These are phyloP conservation scores for Gastrophysa polygoni DNA, from an alignment of 2,888 invertebrate species.

Conservation along the genomic window DNA sequence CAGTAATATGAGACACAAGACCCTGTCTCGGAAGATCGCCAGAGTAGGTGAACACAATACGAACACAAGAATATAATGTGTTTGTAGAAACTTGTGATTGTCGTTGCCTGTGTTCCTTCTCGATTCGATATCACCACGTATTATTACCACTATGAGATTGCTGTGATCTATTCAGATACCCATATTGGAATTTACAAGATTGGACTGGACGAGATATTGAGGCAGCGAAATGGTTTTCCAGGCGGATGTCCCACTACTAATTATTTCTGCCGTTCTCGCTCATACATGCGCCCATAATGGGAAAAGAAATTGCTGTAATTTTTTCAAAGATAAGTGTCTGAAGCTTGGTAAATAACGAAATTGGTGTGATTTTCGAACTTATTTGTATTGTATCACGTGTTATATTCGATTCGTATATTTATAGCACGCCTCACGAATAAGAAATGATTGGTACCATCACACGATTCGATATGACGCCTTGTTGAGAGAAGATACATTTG, in stretches of 20 bases:
- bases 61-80: no score
- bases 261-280: constrained; percentile 26
- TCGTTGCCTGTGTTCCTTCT: no score
- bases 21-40: no score
- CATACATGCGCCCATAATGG: constrained; percentile 24
- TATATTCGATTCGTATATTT: constrained; percentile 2
- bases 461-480: not conserved
- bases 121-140: no score
- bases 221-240: constrained; percentile 23
- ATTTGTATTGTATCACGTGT: constrained; percentile 10
- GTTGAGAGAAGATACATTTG: not conserved
- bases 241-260: constrained; percentile 27
- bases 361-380: constrained; percentile 12
- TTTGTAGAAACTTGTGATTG: no score
- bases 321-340: constrained; percentile 20
- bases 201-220: not conserved
- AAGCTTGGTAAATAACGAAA: constrained; percentile 14
- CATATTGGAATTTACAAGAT: not conserved
- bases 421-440: not conserved
- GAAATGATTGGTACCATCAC: not conserved
- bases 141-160: not conserved
- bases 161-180: not conserved
- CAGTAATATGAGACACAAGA: no score
- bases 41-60: no score
- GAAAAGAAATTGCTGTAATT: constrained; percentile 22